Evolutionary conservation across 2,113 vertebrate genomes (phyloP), one percentile per base, ranked within the genome.

Genomic region (Ranitomeya imitator): DNA sequence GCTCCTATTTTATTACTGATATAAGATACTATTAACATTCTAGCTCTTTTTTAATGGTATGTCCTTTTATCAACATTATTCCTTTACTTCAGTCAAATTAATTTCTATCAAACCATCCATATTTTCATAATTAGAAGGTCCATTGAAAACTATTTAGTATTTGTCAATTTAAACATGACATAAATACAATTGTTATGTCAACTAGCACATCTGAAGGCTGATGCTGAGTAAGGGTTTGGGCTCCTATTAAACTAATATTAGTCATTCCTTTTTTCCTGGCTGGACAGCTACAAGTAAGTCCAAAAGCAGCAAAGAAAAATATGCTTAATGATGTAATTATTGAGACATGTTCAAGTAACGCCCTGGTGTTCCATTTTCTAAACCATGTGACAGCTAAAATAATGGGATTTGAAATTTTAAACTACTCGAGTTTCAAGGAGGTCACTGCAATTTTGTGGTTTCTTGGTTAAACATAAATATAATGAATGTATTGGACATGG

Each of bases 231-330:
- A 93, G 83, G 78, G 73, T 85, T 85, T 90, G 90, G 86, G 90
- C 81, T 91, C 69, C 55, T 67, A 90, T 91, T 91, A 71, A 80
- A 90, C 86, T 91, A 90, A 86, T 90, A 92, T 92, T 90, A 91
- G 57, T 54, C 80, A 91, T 89, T 91, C 91, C 89, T 91, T 85
- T 88, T 83, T 92, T 90, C 31, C 51, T 91, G 87, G 91, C 90
- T 91, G 90, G 90, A 90, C 91, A 89, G 87, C 89, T 86, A 59
- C 52, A 76, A 31, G 8, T 15, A 61, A 55, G 73, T 14, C 82
- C 80, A 90, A 83, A 90, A 90, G 74, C 83, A 89, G 89, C 88
- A 91, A 90, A 51, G 18, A 51, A 74, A 76, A 90, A 90, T 90
- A 31, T 65, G 80, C 82, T 74, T 71, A 52, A 51, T 89, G 65